Evolutionary conservation across 2,797 vertebrate species (phyloP).

Genomic region (Hylomyscus alleni): DNA sequence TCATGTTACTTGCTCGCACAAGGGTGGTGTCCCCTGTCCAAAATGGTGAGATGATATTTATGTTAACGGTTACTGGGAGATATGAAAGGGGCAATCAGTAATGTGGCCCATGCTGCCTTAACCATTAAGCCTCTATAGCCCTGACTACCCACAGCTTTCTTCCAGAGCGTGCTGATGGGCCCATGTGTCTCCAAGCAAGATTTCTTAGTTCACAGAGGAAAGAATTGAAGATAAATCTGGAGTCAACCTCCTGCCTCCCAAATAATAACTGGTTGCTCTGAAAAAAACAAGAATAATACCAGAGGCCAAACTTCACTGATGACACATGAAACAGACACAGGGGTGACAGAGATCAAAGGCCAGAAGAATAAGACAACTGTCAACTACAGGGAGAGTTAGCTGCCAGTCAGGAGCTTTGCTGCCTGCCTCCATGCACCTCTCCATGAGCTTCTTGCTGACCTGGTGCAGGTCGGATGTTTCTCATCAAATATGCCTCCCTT

Average conservation of each 20-base stretch:
- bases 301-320: constrained; percentile 9
- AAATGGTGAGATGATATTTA: constrained; percentile 83
- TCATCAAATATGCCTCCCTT: background rate
- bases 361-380: background rate
- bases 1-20: constrained; percentile 54
- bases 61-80: constrained; percentile 81
- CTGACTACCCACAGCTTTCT: background rate
- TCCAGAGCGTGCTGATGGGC: background rate
- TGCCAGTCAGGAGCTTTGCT: background rate
- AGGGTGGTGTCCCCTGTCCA: constrained; percentile 79
- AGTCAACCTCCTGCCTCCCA: background rate
- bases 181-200: background rate
- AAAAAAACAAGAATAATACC: constrained; percentile 30
- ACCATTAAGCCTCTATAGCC: constrained; percentile 13
- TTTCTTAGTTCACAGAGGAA: constrained; percentile 39
- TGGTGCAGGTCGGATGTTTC: background rate
- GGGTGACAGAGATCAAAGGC: constrained; percentile 39
- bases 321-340: background rate
- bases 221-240: background rate
- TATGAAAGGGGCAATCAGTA: constrained; percentile 78
- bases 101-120: constrained; percentile 37
- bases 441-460: background rate
- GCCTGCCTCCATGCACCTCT: background rate
- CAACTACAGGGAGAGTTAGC: background rate
- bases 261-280: background rate